Conservation (phyloP, 2,888 invertebrate genomes). For the Dryomyza anilis region DNA sequence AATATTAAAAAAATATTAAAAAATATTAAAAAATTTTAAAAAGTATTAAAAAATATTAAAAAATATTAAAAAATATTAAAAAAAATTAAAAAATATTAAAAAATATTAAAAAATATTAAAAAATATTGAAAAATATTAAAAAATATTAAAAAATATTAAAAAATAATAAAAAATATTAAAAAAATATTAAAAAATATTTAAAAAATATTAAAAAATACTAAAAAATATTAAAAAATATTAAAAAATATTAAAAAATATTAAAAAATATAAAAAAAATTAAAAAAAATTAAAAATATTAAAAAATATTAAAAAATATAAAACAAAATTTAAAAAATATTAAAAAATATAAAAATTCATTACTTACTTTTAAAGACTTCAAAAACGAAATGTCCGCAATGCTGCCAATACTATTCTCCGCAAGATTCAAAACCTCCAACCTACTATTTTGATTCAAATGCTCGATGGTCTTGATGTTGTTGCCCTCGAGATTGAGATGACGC, state of each 20-base stretch:
- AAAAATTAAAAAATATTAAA: neutral
- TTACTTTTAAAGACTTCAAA: slow-evolving; percentile 81
- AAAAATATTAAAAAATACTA: neutral
- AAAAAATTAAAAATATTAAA: neutral
- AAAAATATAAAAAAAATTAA: neutral
- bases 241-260: neutral
- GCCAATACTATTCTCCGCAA: slow-evolving; percentile 88
- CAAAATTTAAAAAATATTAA: neutral
- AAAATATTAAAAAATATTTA: neutral
- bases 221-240: neutral
- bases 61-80: neutral
- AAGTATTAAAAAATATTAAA: neutral
- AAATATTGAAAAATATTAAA: neutral
- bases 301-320: neutral
- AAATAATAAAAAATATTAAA: slow-evolving; percentile 22
- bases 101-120: neutral
- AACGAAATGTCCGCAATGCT: slow-evolving; percentile 84
- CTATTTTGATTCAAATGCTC: slow-evolving; percentile 84
- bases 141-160: neutral
- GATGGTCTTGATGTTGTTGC: slow-evolving; percentile 91
- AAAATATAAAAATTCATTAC: slow-evolving; percentile 24
- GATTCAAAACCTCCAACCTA: slow-evolving; percentile 81
- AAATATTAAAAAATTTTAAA: neutral
- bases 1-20: neutral
- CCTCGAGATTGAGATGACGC: slow-evolving; percentile 81